phyloP scores from a whole-genome alignment of 2,888 invertebrate species.

The Branchellion lobata region DNA sequence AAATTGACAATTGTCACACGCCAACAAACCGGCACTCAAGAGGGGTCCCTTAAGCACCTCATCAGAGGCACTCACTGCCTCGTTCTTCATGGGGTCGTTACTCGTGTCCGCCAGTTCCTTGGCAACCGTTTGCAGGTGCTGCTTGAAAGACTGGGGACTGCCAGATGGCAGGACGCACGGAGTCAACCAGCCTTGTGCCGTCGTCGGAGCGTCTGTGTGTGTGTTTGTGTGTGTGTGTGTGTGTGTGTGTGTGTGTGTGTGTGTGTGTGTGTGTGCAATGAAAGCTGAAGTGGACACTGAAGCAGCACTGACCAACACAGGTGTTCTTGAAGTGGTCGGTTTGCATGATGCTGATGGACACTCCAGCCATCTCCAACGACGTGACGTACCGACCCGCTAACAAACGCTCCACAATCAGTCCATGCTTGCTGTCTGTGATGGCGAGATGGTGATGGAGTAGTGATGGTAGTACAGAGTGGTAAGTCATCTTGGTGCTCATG shows the following conservation, averaged over 20 bases:
- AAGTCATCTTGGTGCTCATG: too few relatives aligned
- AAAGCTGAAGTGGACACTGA: neutral
- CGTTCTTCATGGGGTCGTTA: neutral
- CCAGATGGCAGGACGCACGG: neutral
- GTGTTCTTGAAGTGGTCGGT: conserved; percentile 41
- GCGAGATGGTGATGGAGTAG: too few relatives aligned
- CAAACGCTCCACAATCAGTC: conserved; percentile 66
- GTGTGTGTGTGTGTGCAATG: neutral
- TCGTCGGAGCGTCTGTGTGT: neutral
- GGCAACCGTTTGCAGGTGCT: neutral
- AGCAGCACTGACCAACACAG: conserved; percentile 45
- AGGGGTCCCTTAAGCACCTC: neutral
- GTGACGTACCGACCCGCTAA: conserved; percentile 71
- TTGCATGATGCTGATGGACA: conserved; percentile 71
- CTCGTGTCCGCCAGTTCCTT: neutral
- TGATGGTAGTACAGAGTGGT: too few relatives aligned
- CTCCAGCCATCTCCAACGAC: conserved; percentile 76
- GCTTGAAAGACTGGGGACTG: too few relatives aligned
- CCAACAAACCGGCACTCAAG: neutral
- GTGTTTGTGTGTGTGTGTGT: too few relatives aligned
- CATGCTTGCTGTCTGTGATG: conserved; percentile 48
- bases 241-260: neutral
- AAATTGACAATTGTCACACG: too few relatives aligned
- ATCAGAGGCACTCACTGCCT: too few relatives aligned
- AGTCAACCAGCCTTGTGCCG: conserved; percentile 6